These are phyloP conservation scores for Drosophila ochracea DNA, from an alignment of 2,888 invertebrate genomes.

Conservation along the genomic window DNA sequence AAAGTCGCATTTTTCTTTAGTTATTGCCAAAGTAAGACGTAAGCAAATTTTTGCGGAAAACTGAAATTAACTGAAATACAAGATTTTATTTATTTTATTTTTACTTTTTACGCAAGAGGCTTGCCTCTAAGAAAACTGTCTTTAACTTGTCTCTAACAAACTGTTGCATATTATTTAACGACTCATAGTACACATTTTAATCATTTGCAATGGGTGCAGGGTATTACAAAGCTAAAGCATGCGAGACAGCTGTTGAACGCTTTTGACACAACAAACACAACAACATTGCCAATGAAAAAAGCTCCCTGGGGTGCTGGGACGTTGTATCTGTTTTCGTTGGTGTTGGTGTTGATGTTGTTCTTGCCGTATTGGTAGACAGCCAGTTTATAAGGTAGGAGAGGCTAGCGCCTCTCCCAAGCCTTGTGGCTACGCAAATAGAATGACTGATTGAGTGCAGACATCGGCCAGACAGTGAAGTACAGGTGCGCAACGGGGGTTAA, in stretches of 20 bases:
- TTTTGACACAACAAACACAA: slow-evolving; percentile 53
- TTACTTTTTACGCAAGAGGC: background rate
- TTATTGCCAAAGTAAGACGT: background rate
- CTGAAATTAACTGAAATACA: background rate
- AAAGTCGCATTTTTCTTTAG: background rate
- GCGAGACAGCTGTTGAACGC: slow-evolving; percentile 74
- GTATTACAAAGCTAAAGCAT: slow-evolving; percentile 46
- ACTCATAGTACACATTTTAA: background rate
- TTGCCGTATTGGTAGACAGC: slow-evolving; percentile 20
- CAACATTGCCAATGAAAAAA: slow-evolving; percentile 47
- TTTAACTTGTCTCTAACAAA: background rate
- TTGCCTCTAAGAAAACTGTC: background rate
- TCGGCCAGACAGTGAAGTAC: slow-evolving; percentile 61
- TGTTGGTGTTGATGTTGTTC: slow-evolving; percentile 20
- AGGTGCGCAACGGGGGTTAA: slow-evolving; percentile 31
- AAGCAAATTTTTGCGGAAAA: background rate
- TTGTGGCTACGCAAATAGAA: slow-evolving; percentile 51
- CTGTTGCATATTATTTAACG: background rate
- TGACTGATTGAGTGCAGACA: slow-evolving; percentile 64
- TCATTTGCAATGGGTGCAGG: background rate
- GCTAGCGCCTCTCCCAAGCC: slow-evolving; percentile 16
- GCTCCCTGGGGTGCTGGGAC: slow-evolving; percentile 34
- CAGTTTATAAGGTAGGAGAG: background rate
- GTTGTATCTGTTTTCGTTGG: slow-evolving; percentile 21
- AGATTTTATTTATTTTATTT: background rate